A percentile compares a stretch with the other conserved stretches of the same genome.
phyloP scores from a whole-genome alignment of 2,888 invertebrate genomes.

The Polymixis lichenea region DNA sequence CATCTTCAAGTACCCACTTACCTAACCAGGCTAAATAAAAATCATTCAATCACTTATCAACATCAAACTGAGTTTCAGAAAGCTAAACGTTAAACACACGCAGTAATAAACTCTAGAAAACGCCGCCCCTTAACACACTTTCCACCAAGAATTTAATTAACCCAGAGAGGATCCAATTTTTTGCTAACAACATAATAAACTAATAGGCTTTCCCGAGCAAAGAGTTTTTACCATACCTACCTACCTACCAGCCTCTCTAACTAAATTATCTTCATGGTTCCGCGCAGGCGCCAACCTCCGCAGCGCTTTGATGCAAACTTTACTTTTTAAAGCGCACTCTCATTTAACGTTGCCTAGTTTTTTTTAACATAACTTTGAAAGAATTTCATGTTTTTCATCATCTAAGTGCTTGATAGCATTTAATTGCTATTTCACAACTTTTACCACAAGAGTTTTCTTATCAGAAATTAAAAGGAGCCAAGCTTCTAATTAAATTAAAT shows the following conservation, averaged over 20 bases:
- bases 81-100: neutral
- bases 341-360: constrained; percentile 22
- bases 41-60: neutral
- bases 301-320: constrained; percentile 41
- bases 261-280: constrained; percentile 43
- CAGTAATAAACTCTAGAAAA: neutral
- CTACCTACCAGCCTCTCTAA: constrained; percentile 7
- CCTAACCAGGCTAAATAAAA: neutral
- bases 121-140: neutral
- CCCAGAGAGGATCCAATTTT: constrained; percentile 33
- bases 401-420: constrained; percentile 23
- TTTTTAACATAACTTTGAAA: constrained; percentile 5
- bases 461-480: too few relatives aligned
- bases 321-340: constrained; percentile 37
- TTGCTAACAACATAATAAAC: constrained; percentile 42
- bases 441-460: too few relatives aligned
- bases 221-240: constrained; percentile 26
- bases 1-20: neutral
- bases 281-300: constrained; percentile 8
- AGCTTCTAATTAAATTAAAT: neutral
- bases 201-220: constrained; percentile 38
- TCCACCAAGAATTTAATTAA: constrained; percentile 37
- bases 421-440: too few relatives aligned
- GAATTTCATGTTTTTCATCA: constrained; percentile 4
- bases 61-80: neutral